Percentiles rank a stretch among this genome's conserved stretches.
These are phyloP conservation scores for silkworm (Bombyx mori) DNA, from an alignment of 1,140 invertebrate species.

Conservation along the genomic window DNA sequence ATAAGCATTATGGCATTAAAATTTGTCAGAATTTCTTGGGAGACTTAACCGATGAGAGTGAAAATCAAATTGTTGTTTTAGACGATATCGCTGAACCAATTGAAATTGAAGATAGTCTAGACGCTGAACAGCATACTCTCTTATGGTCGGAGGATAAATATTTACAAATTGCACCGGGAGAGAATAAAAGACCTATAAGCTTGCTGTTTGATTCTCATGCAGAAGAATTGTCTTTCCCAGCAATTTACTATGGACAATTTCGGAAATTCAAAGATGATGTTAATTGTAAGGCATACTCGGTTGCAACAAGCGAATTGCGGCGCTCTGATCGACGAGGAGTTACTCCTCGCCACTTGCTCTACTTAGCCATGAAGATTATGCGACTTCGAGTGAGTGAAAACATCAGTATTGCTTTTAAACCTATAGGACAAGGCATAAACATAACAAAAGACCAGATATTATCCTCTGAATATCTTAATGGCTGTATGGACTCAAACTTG, in stretches of 20 bases:
- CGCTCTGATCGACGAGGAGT: slow-evolving; percentile 13
- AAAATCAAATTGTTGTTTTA: background rate
- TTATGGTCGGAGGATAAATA: slow-evolving; percentile 13
- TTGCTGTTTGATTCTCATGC: slow-evolving; percentile 22
- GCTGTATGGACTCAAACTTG: slow-evolving; percentile 11
- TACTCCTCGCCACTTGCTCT: slow-evolving; percentile 14
- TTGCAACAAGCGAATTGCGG: slow-evolving; percentile 13
- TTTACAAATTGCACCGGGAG: slow-evolving; percentile 9
- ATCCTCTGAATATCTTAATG: slow-evolving; percentile 9
- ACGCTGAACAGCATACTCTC: slow-evolving; percentile 15
- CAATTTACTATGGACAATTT: slow-evolving; percentile 39
- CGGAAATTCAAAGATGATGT: slow-evolving; percentile 17
- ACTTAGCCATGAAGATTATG: slow-evolving; percentile 17
- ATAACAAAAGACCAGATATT: slow-evolving; percentile 12
- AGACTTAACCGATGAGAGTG: background rate
- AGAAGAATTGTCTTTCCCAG: slow-evolving; percentile 48
- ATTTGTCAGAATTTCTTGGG: slow-evolving; percentile 13
- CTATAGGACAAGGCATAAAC: slow-evolving; percentile 6
- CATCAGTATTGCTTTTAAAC: slow-evolving; percentile 11
- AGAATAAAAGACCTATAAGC: slow-evolving; percentile 9
- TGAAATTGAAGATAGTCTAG: slow-evolving; percentile 11
- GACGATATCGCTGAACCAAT: slow-evolving; percentile 9
- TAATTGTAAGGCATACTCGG: slow-evolving; percentile 3
- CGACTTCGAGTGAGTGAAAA: slow-evolving; percentile 7
- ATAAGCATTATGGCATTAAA: slow-evolving; percentile 15